A percentile compares a stretch with the other conserved stretches of the same genome.
Conservation (phyloP, 2,113 vertebrate species). For the Oriolus oriolus region DNA sequence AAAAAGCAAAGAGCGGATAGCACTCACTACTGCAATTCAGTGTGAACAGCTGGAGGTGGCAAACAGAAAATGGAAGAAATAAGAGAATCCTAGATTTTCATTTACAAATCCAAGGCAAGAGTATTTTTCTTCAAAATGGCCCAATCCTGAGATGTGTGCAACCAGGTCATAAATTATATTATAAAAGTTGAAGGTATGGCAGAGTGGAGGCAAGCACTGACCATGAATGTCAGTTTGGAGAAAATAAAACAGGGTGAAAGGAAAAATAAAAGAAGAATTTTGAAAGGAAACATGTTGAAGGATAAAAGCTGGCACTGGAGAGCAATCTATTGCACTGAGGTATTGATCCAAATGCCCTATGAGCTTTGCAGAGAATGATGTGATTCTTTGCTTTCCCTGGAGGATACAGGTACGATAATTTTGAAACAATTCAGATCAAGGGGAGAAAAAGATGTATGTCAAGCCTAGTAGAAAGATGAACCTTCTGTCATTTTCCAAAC, state of each 20-base stretch:
- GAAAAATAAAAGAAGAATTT: neutral
- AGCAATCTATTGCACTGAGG: neutral
- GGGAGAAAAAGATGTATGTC: rapidly evolving
- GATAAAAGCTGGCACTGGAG: neutral
- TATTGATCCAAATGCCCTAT: neutral
- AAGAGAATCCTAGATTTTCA: conserved; percentile 38
- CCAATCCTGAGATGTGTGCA: neutral
- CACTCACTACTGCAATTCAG: neutral
- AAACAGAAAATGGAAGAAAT: conserved; percentile 27
- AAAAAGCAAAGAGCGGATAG: neutral
- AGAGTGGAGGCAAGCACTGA: neutral
- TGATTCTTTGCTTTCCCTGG: neutral
- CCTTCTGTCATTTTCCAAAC: neutral
- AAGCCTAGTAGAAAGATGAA: neutral
- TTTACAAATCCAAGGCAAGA: conserved; percentile 16
- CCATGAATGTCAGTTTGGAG: neutral
- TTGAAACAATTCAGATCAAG: neutral
- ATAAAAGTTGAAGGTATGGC: neutral
- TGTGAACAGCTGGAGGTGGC: conserved; percentile 30
- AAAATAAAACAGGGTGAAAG: neutral
- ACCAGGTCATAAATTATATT: neutral
- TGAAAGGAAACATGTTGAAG: neutral
- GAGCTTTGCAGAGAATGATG: neutral
- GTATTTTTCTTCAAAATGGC: neutral
- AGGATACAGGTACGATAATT: neutral